Evolutionary conservation across 2,113 vertebrate species (phyloP).

Genomic region (Ptilonorhynchus violaceus): DNA sequence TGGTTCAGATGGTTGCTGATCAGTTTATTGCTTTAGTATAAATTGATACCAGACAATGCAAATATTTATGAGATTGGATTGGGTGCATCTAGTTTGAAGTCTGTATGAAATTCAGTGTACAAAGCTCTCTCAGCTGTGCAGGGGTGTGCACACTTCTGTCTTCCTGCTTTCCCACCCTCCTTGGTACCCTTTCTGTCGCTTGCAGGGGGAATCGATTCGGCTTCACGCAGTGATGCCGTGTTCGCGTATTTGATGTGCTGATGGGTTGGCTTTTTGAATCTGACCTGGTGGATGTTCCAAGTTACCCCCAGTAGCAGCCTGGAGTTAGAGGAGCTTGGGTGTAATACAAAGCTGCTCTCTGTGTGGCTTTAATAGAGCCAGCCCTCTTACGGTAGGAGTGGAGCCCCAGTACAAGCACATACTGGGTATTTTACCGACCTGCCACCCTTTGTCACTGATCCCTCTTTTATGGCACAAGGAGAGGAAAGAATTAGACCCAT

Average conservation of each 20-base stretch:
- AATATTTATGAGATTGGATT: not conserved
- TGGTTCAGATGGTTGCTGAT: not conserved
- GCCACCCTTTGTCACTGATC: not conserved
- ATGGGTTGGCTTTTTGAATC: not conserved
- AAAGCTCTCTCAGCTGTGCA: not conserved
- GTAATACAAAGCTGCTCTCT: not conserved
- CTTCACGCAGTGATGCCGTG: fast-evolving
- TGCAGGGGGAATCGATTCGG: fast-evolving
- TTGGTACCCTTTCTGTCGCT: not conserved
- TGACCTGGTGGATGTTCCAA: not conserved
- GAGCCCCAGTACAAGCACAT: not conserved
- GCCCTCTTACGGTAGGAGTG: not conserved
- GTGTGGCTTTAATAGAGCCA: not conserved
- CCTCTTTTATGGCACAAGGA: not conserved
- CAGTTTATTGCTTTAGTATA: not conserved
- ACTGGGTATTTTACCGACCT: not conserved
- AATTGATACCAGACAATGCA: not conserved
- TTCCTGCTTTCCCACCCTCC: not conserved
- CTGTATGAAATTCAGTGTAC: not conserved
- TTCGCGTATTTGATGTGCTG: not conserved
- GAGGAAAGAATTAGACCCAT: not conserved
- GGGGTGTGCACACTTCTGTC: not conserved
- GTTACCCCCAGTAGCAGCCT: not conserved
- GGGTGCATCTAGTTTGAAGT: not conserved
- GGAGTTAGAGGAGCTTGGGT: not conserved